Conservation (phyloP, 2,113 vertebrate genomes). For the Erpornis zantholeuca region DNA sequence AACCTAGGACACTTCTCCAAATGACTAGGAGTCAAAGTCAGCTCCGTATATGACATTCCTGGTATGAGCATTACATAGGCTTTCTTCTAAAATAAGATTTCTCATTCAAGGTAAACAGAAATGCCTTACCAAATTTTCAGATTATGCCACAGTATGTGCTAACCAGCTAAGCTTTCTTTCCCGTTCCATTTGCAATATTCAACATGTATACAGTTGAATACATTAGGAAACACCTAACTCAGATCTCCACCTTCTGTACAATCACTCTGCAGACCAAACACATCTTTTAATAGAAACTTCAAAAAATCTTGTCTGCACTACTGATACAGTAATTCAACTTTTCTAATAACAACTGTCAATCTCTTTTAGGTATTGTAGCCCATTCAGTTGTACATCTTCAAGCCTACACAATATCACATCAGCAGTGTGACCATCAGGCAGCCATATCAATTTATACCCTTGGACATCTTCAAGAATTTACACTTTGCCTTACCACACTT, state of each 20-base stretch:
- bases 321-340: neutral
- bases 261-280: neutral
- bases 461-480: neutral
- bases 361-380: neutral
- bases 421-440: neutral
- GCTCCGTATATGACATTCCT: neutral
- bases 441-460: neutral
- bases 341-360: neutral
- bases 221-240: neutral
- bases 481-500: neutral
- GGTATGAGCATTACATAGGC: rapidly evolving
- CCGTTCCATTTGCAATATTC: neutral
- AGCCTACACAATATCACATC: neutral
- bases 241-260: neutral
- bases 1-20: neutral
- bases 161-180: neutral
- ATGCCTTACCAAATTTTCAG: neutral
- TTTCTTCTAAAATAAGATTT: neutral
- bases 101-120: neutral
- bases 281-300: neutral
- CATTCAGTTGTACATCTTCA: neutral
- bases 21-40: neutral
- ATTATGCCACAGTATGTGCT: neutral
- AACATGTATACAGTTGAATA: neutral
- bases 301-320: neutral